Percentiles rank a stretch among this genome's conserved stretches.
Conservation (phyloP, 2,888 invertebrate species). For the Euzophera pinguis region DNA sequence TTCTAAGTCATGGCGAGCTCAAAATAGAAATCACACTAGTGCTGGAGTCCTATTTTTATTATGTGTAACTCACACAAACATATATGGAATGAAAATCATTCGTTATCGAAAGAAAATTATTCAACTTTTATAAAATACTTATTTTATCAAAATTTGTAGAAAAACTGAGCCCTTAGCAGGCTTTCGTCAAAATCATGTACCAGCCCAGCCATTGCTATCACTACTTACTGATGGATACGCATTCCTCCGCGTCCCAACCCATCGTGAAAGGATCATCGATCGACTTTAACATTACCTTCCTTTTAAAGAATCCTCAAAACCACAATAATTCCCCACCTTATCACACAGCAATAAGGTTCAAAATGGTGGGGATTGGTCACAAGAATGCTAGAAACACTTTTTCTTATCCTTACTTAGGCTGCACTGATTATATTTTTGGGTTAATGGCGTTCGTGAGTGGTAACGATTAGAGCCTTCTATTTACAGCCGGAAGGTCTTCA, state of each 20-base stretch:
- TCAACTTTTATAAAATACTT: too few species aligned
- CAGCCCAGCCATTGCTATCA: not conserved
- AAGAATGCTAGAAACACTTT: slow-evolving; percentile 12
- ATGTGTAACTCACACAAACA: too few species aligned
- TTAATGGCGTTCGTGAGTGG: slow-evolving; percentile 3
- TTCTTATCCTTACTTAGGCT: slow-evolving; percentile 10
- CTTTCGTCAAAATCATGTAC: too few species aligned
- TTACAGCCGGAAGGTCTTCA: not conserved
- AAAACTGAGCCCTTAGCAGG: too few species aligned
- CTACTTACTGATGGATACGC: not conserved
- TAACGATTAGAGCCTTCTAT: not conserved
- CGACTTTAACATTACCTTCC: slow-evolving; percentile 1
- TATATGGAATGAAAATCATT: too few species aligned
- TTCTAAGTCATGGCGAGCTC: too few species aligned
- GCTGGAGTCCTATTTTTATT: too few species aligned
- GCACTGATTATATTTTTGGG: slow-evolving; percentile 8
- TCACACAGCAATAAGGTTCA: not conserved
- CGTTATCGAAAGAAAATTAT: too few species aligned
- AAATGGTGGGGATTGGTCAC: not conserved
- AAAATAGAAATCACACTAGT: too few species aligned
- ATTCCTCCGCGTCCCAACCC: slow-evolving; percentile 9
- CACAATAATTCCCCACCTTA: not conserved
- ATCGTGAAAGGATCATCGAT: slow-evolving; percentile 9
- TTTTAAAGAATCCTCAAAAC: not conserved
- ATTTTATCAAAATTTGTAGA: too few species aligned